Evolutionary conservation across 1,140 invertebrate genomes (phyloP).

Genomic region (Drosophila santomea): DNA sequence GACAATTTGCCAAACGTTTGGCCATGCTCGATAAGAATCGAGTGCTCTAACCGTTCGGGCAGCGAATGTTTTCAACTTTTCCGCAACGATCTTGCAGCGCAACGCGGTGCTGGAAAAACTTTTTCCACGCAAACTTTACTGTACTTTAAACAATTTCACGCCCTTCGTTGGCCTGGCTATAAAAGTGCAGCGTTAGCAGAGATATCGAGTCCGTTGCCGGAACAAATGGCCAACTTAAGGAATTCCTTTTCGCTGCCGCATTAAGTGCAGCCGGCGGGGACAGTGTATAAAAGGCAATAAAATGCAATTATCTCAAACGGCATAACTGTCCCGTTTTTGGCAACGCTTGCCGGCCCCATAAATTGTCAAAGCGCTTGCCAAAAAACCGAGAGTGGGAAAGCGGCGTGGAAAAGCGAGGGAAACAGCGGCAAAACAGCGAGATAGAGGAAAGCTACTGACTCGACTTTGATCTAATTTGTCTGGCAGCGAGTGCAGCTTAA

Average conservation of each 20-base stretch:
- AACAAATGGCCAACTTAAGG: conserved; percentile 60
- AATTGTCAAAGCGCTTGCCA: conserved; percentile 62
- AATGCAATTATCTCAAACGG: conserved; percentile 80
- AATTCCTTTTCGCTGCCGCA: conserved; percentile 60
- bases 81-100: conserved; percentile 37
- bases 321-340: conserved; percentile 77
- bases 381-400: conserved; percentile 39
- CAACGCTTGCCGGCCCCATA: conserved; percentile 73
- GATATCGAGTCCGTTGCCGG: background rate
- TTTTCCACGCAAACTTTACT: conserved; percentile 15
- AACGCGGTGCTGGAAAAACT: conserved; percentile 25
- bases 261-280: conserved; percentile 60
- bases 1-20: conserved; percentile 53
- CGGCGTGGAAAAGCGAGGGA: background rate
- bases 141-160: conserved; percentile 72
- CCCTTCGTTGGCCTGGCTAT: conserved; percentile 47
- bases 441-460: conserved; percentile 29
- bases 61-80: conserved; percentile 48
- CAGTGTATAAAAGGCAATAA: conserved; percentile 79
- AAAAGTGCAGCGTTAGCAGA: conserved; percentile 55
- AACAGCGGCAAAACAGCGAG: conserved; percentile 1
- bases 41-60: background rate
- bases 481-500: conserved; percentile 63
- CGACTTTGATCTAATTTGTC: conserved; percentile 74
- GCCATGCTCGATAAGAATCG: conserved; percentile 35